These are phyloP conservation scores for Nemopilema nomurai DNA, from an alignment of 30 jellyfish, hydroid and myxozoan species.

Conservation along the genomic window DNA sequence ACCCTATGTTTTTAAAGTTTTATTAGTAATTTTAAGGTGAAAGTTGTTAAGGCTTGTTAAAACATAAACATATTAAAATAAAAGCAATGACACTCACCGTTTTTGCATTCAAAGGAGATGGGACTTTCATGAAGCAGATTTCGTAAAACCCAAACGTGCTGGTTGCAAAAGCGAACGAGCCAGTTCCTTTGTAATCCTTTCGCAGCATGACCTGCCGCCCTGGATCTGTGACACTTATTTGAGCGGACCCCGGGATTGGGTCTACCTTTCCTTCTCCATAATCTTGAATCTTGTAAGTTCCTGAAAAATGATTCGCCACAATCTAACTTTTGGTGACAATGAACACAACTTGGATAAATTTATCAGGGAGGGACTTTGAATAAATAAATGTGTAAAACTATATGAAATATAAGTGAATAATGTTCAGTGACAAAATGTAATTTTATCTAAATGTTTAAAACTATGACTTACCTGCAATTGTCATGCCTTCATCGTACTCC, in stretches of 20 bases:
- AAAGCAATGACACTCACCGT: slow-evolving; percentile 5
- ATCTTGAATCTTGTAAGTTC: slow-evolving; percentile 16
- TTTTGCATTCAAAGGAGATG: neutral
- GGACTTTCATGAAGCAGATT: slow-evolving; percentile 30
- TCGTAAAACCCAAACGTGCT: slow-evolving; percentile 19
- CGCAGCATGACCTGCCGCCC: slow-evolving; percentile 9
- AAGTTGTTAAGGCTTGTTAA: too few species aligned
- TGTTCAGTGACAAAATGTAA: too few species aligned
- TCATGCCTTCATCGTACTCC: neutral
- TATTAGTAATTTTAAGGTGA: too few species aligned
- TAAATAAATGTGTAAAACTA: too few species aligned
- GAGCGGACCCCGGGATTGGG: slow-evolving; percentile 8
- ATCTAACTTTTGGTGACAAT: too few species aligned
- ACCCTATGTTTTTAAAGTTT: too few species aligned
- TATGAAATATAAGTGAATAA: too few species aligned
- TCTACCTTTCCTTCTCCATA: neutral
- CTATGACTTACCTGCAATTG: neutral
- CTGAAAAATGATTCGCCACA: too few species aligned
- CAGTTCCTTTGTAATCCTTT: slow-evolving; percentile 27
- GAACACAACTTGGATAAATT: too few species aligned
- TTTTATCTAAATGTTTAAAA: too few species aligned
- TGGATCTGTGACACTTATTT: slow-evolving; percentile 21
- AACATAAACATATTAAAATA: too few species aligned
- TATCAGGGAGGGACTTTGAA: too few species aligned
- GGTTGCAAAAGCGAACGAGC: slow-evolving; percentile 33